Percentiles rank a stretch among this genome's conserved stretches.
Conservation (phyloP, 2,113 vertebrate species). For the Carollia perspicillata region DNA sequence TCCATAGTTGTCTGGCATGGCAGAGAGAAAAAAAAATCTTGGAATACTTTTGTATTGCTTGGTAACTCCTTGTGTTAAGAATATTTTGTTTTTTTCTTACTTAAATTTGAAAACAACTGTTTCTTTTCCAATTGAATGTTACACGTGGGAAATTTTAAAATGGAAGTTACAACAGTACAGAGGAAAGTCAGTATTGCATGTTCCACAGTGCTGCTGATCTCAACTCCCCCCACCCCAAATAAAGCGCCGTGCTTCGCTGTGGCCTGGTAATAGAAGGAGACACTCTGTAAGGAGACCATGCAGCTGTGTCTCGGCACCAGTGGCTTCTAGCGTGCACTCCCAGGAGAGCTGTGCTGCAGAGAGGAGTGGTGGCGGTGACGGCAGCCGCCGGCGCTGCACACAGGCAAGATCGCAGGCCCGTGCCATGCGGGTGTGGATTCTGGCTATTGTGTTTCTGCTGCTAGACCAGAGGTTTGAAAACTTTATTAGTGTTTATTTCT, state of each 20-base stretch:
- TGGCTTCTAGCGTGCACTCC: not conserved
- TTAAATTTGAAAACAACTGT: not conserved
- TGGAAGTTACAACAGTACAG: not conserved
- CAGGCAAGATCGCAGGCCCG: no score
- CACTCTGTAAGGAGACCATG: not conserved
- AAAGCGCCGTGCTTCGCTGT: not conserved
- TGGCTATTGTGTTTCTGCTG: not conserved
- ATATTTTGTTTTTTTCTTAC: not conserved
- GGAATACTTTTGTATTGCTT: constrained; percentile 23
- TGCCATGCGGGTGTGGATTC: not conserved
- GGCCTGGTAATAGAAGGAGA: not conserved
- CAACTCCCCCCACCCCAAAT: not conserved
- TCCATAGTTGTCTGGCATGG: not conserved
- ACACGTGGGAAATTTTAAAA: not conserved
- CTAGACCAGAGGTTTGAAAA: not conserved
- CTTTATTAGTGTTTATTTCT: not conserved
- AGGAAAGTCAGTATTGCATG: not conserved
- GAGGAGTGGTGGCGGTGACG: not conserved
- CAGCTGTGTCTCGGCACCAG: not conserved
- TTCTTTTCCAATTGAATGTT: not conserved
- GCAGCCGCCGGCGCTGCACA: not conserved
- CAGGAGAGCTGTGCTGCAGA: not conserved
- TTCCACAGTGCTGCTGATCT: not conserved
- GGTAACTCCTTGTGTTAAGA: not conserved
- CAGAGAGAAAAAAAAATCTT: constrained; percentile 34